Conservation (phyloP, 2,888 invertebrate species). For the Leptinotarsa tumamoca region DNA sequence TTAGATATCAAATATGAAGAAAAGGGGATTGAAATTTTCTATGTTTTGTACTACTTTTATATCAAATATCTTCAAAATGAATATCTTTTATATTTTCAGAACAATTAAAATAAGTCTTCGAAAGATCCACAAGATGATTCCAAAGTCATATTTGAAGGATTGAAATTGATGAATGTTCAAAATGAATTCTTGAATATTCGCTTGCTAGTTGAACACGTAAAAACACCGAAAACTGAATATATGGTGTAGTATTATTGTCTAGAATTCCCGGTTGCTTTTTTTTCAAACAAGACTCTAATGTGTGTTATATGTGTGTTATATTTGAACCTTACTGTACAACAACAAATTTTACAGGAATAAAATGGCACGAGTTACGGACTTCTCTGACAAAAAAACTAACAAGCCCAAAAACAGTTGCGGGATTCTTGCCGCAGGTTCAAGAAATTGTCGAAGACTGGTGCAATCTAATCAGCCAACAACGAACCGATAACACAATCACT, state of each 20-base stretch:
- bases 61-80: background rate
- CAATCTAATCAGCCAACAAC: slow-evolving; percentile 71
- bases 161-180: too few species aligned
- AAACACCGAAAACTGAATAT: too few species aligned
- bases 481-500: slow-evolving; percentile 67
- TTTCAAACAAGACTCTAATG: too few species aligned
- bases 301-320: background rate
- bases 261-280: too few species aligned
- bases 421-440: slow-evolving; percentile 81
- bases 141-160: too few species aligned
- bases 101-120: background rate
- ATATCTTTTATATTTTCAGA: slow-evolving; percentile 7
- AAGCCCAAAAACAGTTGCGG: slow-evolving; percentile 80
- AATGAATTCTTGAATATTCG: too few species aligned
- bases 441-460: slow-evolving; percentile 84
- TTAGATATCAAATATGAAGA: too few species aligned
- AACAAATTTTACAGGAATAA: slow-evolving; percentile 76
- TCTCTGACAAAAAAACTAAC: slow-evolving; percentile 81
- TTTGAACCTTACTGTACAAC: background rate
- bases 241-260: too few species aligned
- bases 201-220: too few species aligned
- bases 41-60: too few species aligned
- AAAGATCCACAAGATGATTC: too few species aligned
- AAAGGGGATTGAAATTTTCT: too few species aligned
- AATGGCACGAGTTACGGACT: slow-evolving; percentile 80